A percentile compares a stretch with the other conserved stretches of the same genome.
Evolutionary conservation across 2,797 vertebrate species (phyloP).

Genomic region (Toxotes lorentzi): DNA sequence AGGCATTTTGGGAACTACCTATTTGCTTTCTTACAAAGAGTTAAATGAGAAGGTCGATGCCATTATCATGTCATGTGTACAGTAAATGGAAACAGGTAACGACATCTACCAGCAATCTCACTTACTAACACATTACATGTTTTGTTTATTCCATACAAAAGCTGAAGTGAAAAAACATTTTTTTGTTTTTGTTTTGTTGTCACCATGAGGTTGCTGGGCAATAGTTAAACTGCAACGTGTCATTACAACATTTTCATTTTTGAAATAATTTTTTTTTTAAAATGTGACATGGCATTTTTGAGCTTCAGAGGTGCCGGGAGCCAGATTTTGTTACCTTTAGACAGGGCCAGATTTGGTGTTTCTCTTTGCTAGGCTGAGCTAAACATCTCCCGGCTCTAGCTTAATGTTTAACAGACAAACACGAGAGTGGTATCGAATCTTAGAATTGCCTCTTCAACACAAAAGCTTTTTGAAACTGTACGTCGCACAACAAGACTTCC

Average conservation of each 20-base stretch:
- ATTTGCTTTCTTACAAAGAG: not conserved
- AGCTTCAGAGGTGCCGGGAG: not conserved
- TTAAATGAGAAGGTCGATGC: not conserved
- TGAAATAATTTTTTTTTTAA: no score
- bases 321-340: not conserved
- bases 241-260: not conserved
- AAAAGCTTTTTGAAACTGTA: not conserved
- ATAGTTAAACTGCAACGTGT: not conserved
- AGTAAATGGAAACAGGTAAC: not conserved
- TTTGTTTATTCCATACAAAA: not conserved
- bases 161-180: not conserved
- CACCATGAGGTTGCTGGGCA: not conserved
- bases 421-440: not conserved
- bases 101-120: not conserved
- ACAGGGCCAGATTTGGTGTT: not conserved
- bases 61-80: not conserved
- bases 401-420: not conserved
- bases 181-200: not conserved
- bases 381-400: not conserved
- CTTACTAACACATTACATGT: not conserved
- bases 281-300: not conserved
- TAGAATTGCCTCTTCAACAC: not conserved
- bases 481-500: not conserved
- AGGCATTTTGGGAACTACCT: not conserved
- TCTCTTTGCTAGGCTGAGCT: not conserved